These are phyloP conservation scores for Gasterosteus nipponicus DNA, from an alignment of 2,113 vertebrate genomes.

Conservation along the genomic window DNA sequence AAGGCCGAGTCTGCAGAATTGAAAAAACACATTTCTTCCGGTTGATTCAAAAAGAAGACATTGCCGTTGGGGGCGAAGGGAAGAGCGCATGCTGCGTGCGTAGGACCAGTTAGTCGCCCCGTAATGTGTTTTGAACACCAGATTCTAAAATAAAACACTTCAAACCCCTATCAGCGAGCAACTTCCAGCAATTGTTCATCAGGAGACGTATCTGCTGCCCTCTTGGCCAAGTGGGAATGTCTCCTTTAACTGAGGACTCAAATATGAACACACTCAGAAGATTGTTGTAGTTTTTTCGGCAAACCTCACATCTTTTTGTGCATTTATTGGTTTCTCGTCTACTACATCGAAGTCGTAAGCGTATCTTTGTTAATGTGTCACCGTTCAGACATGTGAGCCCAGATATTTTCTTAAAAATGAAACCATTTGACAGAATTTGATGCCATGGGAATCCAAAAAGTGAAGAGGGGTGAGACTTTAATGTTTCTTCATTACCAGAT, in stretches of 20 bases:
- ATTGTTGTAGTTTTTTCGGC: not conserved
- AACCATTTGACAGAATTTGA: not conserved
- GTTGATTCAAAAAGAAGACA: slow-evolving; percentile 47
- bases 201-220: slow-evolving; percentile 73
- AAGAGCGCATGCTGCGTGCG: slow-evolving; percentile 63
- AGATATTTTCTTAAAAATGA: not conserved
- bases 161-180: slow-evolving; percentile 65
- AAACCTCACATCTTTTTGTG: slow-evolving; percentile 5
- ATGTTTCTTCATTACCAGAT: not conserved
- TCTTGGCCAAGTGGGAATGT: slow-evolving; percentile 60
- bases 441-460: not conserved
- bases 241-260: slow-evolving; percentile 45
- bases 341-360: not conserved
- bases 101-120: slow-evolving; percentile 54
- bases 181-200: slow-evolving; percentile 83
- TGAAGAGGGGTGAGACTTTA: not conserved
- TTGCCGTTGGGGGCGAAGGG: slow-evolving; percentile 53
- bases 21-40: slow-evolving; percentile 48
- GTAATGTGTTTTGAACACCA: slow-evolving; percentile 66
- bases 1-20: slow-evolving; percentile 22
- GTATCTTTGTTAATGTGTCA: not conserved
- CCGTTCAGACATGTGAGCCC: not conserved
- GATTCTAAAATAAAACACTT: slow-evolving; percentile 77
- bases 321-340: not conserved
- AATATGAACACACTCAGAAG: slow-evolving; percentile 20